phyloP scores from a whole-genome alignment of 2,797 vertebrate genomes.

The Cyclopterus lumpus region DNA sequence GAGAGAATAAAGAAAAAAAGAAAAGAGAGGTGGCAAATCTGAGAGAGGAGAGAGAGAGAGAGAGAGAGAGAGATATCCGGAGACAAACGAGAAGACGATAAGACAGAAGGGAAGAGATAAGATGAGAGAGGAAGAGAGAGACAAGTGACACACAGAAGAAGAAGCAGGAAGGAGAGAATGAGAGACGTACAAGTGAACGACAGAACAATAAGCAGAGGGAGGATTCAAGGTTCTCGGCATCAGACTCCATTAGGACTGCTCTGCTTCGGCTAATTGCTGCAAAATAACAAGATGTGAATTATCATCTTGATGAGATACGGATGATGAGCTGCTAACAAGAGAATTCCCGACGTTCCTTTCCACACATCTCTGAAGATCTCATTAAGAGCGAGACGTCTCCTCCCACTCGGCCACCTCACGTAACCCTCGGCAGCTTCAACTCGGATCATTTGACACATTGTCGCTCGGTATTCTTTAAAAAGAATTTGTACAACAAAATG shows the following conservation, averaged over 20 bases:
- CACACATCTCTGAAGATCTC: conserved; percentile 62
- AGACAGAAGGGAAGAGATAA: conserved; percentile 8
- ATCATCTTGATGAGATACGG: conserved; percentile 59
- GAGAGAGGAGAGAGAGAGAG: neutral
- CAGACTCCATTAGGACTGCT: conserved; percentile 46
- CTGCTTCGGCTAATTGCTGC: conserved; percentile 63
- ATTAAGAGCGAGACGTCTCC: conserved; percentile 57
- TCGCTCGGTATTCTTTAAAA: neutral
- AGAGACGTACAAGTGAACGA: neutral
- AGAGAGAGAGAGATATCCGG: neutral
- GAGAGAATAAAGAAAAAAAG: conserved; percentile 1
- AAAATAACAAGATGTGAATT: conserved; percentile 63
- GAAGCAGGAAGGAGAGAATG: neutral
- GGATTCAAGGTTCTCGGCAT: conserved; percentile 17
- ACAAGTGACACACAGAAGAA: neutral
- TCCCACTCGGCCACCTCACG: conserved; percentile 40
- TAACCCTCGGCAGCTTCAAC: conserved; percentile 1
- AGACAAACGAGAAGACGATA: conserved; percentile 11
- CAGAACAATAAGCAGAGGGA: conserved; percentile 8
- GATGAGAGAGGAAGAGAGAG: neutral
- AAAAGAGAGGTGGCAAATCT: neutral
- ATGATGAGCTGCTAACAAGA: conserved; percentile 44
- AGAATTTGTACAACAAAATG: conserved; percentile 14
- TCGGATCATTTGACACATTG: conserved; percentile 20
- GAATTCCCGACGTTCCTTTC: conserved; percentile 37